These are phyloP conservation scores for Acleris literana DNA, from an alignment of 2,888 invertebrate genomes.

Conservation along the genomic window DNA sequence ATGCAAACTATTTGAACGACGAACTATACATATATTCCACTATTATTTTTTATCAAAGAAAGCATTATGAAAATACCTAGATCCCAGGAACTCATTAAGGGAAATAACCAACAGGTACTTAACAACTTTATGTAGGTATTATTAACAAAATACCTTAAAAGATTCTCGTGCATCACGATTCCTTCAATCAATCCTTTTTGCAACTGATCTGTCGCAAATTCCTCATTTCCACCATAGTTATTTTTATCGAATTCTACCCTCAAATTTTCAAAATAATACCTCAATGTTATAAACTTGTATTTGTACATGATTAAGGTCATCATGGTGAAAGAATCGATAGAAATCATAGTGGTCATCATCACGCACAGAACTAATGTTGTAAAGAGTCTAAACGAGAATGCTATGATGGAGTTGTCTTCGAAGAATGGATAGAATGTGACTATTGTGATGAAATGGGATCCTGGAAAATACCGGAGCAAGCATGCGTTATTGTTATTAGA, in stretches of 20 bases:
- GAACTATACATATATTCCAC: too few relatives aligned
- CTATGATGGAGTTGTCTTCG: constrained; percentile 57
- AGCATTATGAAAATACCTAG: too few relatives aligned
- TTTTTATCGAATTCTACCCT: constrained; percentile 53
- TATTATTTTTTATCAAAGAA: too few relatives aligned
- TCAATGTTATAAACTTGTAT: constrained; percentile 71
- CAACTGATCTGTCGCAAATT: constrained; percentile 55
- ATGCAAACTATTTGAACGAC: too few relatives aligned
- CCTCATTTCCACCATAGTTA: constrained; percentile 46
- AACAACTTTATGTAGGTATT: not conserved
- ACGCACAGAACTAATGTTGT: constrained; percentile 55
- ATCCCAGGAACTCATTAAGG: too few relatives aligned
- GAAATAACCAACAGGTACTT: too few relatives aligned
- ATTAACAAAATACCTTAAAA: constrained; percentile 55
- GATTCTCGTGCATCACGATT: constrained; percentile 66
- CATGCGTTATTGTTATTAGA: not conserved
- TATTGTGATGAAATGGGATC: constrained; percentile 66
- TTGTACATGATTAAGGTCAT: constrained; percentile 68
- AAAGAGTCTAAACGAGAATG: constrained; percentile 53
- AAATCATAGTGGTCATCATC: constrained; percentile 69
- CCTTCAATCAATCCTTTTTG: constrained; percentile 62
- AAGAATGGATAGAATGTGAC: constrained; percentile 69
- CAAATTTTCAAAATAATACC: constrained; percentile 64
- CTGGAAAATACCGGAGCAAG: constrained; percentile 49
- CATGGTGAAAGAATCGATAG: constrained; percentile 64